Base-by-base conservation (phyloP, 2,888 invertebrate species). In the Sarcophaga subvicina region DNA sequence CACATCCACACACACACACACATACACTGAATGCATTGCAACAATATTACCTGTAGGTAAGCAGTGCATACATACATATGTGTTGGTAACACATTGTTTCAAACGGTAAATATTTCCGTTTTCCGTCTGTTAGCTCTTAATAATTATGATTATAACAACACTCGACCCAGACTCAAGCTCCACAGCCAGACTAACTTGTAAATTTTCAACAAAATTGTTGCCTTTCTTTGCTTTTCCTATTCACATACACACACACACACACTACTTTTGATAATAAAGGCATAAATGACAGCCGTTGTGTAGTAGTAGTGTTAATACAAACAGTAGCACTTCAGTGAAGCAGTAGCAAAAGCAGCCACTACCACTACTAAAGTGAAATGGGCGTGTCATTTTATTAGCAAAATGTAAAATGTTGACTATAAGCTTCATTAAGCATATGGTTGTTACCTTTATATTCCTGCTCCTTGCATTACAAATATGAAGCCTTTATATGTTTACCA, bases 341-440 rank as follows among this genome's bases (percentile, higher is more conserved):
- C 37, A 37, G 17, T 54, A 17, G 22, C 6, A n/a, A 6, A 62
- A n/a, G 20, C 27, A 71, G 17, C 37, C 6, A 72, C 2, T 62
- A 62, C 22, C 59, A 17, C 49, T 22, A 54, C 62, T 72, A 67
- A 64, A 82, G 12, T 67, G 70, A 86, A 82, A 76, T 70, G 83
- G 86, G 86, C 88, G 88, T 88, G 80, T 70, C 81, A 83, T 81
- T 82, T 78, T 76, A 79, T 81, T 81, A 80, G 71, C 60, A 72
- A 73, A 45, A 64, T 47, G 62, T 81, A 54, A 64, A 54, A 64
- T 62, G 70, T 77, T 22, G 75, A 72, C 90, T 91, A 91, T 91
- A 91, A 92, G 92, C 91, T 91, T 92, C 91, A 91, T 91, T 91
- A 91, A 91, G 90, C 91, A 91, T 91, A 90, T 90, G 67, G 37